Evolutionary conservation across 2,888 invertebrate genomes (phyloP), one percentile per base, ranked within the genome.

Genomic region (Pemphredon lugubris): DNA sequence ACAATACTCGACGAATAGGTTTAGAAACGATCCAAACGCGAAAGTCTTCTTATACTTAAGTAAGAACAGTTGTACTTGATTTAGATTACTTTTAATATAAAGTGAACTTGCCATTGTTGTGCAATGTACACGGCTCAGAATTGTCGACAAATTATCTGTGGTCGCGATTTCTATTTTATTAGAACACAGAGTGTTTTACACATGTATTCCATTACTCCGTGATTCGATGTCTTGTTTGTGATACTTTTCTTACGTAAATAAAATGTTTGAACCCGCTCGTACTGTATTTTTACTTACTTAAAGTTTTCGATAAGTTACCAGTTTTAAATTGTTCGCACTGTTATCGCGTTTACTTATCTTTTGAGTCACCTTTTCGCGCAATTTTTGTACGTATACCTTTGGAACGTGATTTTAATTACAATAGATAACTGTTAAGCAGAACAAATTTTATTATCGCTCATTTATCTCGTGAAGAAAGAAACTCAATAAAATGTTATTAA

Each of bases 1-100:
- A 76, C 57, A 77, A 77, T 76, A 77, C 48, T 68, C 67, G 42
- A 40, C 37, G 13, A 14, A 14, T 60, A 59, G 39, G n/a, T 9
- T 50, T 45, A 45, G 64, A 32, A 21, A 23, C 11, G 42, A 53
- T 37, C 7, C 39, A 40, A 20, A 37, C 32, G 3, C 21, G 13
- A 34, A 42, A 34, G 47, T 60, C 37, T 53, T 45, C 23, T 63
- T 54, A 54, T 39, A 60, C 45, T 54, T 59, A 45, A 30, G 13
- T 30, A 51, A 47, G 37, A 18, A 53, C 39, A 21, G n/a, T 30
- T 68, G 30, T 68, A 54, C 20, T 42, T 13, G 34, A 51, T 32
- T 42, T 63, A 54, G 32, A 63, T 54, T 50, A 57, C 2, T 51
- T n/a, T 57, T 47, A 51, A 7, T 51, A 21, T 60, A 37, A 30